A percentile compares a stretch with the other conserved stretches of the same genome.
phyloP scores from a whole-genome alignment of 2,888 invertebrate genomes.

The Deilephila porcellus region DNA sequence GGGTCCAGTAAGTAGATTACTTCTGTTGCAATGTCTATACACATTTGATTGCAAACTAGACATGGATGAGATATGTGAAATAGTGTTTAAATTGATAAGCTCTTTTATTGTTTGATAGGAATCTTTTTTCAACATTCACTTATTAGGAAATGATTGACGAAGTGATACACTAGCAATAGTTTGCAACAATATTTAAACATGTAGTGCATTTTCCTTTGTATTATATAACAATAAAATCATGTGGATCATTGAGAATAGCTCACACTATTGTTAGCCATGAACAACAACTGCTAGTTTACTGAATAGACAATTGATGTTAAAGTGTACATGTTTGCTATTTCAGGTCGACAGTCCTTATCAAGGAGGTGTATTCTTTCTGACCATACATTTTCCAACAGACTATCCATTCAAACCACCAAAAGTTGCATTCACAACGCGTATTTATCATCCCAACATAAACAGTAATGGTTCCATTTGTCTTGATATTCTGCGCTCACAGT shows the following conservation, averaged over 20 bases:
- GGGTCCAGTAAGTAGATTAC: conserved; percentile 95
- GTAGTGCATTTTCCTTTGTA: not conserved
- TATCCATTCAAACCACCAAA: conserved; percentile 99
- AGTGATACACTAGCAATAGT: not conserved
- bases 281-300: not conserved
- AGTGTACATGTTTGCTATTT: conserved; percentile 48
- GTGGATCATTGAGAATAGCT: not conserved
- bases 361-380: conserved; percentile 99
- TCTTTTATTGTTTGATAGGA: not conserved
- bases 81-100: conserved; percentile 1
- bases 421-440: conserved; percentile 99
- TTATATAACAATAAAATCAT: conserved; percentile 1
- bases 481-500: conserved; percentile 99
- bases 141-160: not conserved
- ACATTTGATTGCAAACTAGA: conserved; percentile 1
- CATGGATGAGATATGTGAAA: not conserved
- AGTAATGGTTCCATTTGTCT: conserved; percentile 99
- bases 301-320: conserved; percentile 22
- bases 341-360: conserved; percentile 99
- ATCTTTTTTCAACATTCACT: not conserved
- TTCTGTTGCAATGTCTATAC: not conserved
- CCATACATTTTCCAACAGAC: conserved; percentile 99
- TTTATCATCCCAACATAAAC: conserved; percentile 99
- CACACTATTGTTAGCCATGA: not conserved
- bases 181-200: not conserved